Base-by-base conservation (phyloP, 2,888 invertebrate genomes). In the Schrankia costaestrigalis region DNA sequence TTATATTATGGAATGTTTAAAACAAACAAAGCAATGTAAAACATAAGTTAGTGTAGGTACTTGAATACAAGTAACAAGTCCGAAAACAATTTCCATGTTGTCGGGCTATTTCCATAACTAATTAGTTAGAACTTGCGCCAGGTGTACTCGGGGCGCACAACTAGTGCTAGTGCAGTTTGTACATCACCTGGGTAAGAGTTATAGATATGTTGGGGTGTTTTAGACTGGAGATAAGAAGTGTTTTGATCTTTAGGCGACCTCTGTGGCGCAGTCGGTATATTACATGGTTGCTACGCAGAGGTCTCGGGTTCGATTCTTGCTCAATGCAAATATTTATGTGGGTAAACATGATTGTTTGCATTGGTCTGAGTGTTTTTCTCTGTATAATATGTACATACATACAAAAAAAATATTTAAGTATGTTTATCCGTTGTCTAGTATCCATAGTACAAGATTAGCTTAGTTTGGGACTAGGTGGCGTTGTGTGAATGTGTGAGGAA, bases 91-190 rank as follows among this genome's bases (percentile, higher is more conserved):
- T 61, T 61, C 61, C 61, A 61, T 61, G 50, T 46, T 47, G 51
- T 26, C 26, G 38, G 17, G 35, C 57, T 50, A 75, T 75, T 73
- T 64, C 67, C 74, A 75, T 75, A 75, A 65, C 73, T 75, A 74
- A 71, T 71, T 71, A 71, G 69, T 68, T 68, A 63, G 63, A 71
- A 73, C 55, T 74, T 69, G 41, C 56, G 63, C 62, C 71, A 73
- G 75, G 71, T 69, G 67, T 41, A 36, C 41, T 44, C 25, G 26
- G 19, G 17, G 26, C 11, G 18, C 27, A 22, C 22, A 12, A 8
- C 13, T 12, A 22, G 19, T 31, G 11, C 26, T 9, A 27, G 11
- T 10, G 15, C n/a, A n/a, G n/a, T n/a, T 19, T 19, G 11, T 14
- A 25, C 19, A 24, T 22, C 23, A 19, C 24, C 17, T 31, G 17